Evolutionary conservation across 2,888 invertebrate species (phyloP).

Genomic region (Ganaspis brasiliensis): DNA sequence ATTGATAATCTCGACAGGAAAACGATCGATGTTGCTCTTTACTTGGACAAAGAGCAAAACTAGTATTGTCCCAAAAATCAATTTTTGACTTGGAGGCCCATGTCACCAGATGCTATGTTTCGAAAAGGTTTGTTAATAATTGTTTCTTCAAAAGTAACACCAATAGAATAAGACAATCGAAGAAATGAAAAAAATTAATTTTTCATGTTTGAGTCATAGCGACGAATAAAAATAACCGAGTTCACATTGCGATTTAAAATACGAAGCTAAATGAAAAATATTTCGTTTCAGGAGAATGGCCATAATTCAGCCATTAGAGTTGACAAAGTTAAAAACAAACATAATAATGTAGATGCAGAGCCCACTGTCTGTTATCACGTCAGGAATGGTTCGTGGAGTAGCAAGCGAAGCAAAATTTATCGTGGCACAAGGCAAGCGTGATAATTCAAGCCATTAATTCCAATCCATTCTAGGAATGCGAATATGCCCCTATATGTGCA

Average conservation of each 20-base stretch:
- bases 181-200: too few species aligned
- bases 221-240: too few species aligned
- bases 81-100: too few species aligned
- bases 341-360: slow-evolving; percentile 14
- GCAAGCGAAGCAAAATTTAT: slow-evolving; percentile 47
- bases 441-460: slow-evolving; percentile 52
- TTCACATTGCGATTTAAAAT: not conserved
- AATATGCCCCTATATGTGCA: slow-evolving; percentile 49
- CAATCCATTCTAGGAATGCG: slow-evolving; percentile 48
- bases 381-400: slow-evolving; percentile 32
- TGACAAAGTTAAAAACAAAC: slow-evolving; percentile 14
- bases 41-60: too few species aligned
- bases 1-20: too few species aligned
- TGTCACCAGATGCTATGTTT: too few species aligned
- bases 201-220: too few species aligned
- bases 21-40: too few species aligned
- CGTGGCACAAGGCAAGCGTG: slow-evolving; percentile 39
- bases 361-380: slow-evolving; percentile 36
- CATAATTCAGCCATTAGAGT: slow-evolving; percentile 16
- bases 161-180: too few species aligned
- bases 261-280: not conserved
- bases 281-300: not conserved
- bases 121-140: too few species aligned
- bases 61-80: too few species aligned
- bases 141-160: too few species aligned